Conservation (phyloP, 2,888 invertebrate genomes). For the Saturnia japonica region DNA sequence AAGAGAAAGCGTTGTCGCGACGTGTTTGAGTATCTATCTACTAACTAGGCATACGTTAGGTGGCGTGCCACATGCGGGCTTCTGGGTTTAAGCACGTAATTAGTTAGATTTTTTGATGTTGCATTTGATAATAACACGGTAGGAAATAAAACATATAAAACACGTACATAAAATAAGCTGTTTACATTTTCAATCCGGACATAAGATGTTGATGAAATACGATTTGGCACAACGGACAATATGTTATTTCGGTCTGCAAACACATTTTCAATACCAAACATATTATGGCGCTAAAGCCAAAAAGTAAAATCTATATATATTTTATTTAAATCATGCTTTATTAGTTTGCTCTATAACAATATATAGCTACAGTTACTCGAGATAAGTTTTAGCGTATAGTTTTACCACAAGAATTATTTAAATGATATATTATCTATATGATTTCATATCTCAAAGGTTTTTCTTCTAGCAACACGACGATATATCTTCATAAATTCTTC, state of each 20-base stretch:
- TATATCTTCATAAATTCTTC: too few relatives aligned
- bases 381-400: background rate
- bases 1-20: conserved; percentile 77
- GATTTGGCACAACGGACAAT: conserved; percentile 32
- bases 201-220: conserved; percentile 28
- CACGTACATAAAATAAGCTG: conserved; percentile 22
- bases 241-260: conserved; percentile 23
- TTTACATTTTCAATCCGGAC: conserved; percentile 26
- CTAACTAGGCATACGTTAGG: conserved; percentile 40
- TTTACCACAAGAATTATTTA: background rate
- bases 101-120: conserved; percentile 20
- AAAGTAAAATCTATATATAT: conserved; percentile 5
- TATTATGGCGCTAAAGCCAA: conserved; percentile 23
- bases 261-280: conserved; percentile 16
- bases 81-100: conserved; percentile 22
- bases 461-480: too few relatives aligned
- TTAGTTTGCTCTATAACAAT: background rate
- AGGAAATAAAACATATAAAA: conserved; percentile 14
- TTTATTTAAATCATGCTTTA: background rate
- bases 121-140: background rate
- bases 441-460: too few relatives aligned
- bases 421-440: too few relatives aligned
- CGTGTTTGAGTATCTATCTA: conserved; percentile 40
- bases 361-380: background rate
- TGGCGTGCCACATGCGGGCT: conserved; percentile 41